These are phyloP conservation scores for Ypsolopha scabrella DNA, from an alignment of 2,888 invertebrate genomes.

Conservation along the genomic window DNA sequence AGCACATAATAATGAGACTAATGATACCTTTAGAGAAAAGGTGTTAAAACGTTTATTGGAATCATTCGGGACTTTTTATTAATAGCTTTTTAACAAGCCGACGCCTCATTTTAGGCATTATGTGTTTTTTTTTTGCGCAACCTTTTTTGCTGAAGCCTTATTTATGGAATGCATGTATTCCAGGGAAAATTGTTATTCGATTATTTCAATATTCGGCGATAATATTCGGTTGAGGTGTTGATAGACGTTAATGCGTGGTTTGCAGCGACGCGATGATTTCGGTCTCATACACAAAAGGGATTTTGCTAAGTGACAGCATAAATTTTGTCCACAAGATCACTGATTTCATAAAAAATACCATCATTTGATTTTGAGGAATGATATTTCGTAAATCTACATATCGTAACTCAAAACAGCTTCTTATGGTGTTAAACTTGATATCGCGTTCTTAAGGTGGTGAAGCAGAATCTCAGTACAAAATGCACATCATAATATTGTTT, in stretches of 20 bases:
- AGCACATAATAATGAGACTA: constrained; percentile 51
- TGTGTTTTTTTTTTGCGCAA: constrained; percentile 31
- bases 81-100: constrained; percentile 68
- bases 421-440: too few relatives aligned
- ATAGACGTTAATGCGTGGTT: constrained; percentile 21
- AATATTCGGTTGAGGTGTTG: constrained; percentile 17
- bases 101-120: constrained; percentile 45
- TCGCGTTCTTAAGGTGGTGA: too few relatives aligned
- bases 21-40: constrained; percentile 64
- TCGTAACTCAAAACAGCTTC: background rate
- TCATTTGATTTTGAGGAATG: background rate
- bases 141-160: constrained; percentile 3
- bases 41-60: constrained; percentile 70
- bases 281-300: background rate
- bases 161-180: background rate
- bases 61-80: constrained; percentile 58
- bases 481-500: too few relatives aligned
- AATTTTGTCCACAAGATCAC: constrained; percentile 10
- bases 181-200: constrained; percentile 22
- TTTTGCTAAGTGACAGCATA: constrained; percentile 14
- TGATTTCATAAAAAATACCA: background rate
- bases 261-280: constrained; percentile 10
- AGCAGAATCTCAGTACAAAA: too few relatives aligned
- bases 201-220: constrained; percentile 22
- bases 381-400: background rate